A percentile compares a stretch with the other conserved stretches of the same genome.
phyloP scores from a whole-genome alignment of 2,797 vertebrate species.

The Acrocephalus scirpaceus region DNA sequence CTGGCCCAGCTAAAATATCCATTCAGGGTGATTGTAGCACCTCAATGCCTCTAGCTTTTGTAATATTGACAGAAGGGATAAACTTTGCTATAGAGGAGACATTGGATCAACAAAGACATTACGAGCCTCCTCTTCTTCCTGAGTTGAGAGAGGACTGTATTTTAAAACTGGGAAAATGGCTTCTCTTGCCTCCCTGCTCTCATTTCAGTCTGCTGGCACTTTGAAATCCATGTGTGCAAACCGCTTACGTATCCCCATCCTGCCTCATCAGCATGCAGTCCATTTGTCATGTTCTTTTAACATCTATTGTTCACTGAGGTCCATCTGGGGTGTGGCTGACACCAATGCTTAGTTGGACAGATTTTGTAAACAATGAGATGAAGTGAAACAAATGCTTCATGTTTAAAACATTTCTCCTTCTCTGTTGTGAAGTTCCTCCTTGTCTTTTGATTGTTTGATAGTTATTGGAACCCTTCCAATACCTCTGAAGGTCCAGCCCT shows the following conservation, averaged over 20 bases:
- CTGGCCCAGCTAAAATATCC: not conserved
- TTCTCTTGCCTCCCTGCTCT: not conserved
- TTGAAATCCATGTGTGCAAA: not conserved
- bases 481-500: too few relatives aligned
- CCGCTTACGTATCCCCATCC: fast-evolving
- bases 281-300: not conserved
- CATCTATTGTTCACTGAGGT: not conserved
- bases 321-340: not conserved
- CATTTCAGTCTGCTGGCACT: not conserved
- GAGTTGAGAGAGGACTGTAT: not conserved
- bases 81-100: not conserved
- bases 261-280: not conserved
- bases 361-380: not conserved
- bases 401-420: not conserved
- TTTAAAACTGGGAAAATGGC: not conserved
- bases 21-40: not conserved
- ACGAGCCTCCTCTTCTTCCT: not conserved
- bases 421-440: not conserved
- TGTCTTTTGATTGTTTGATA: not conserved
- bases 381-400: not conserved
- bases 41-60: not conserved
- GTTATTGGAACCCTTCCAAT: not conserved
- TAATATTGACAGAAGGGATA: not conserved
- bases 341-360: not conserved
- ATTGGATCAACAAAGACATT: not conserved